A percentile compares a stretch with the other conserved stretches of the same genome.
Conservation (phyloP, 1,140 invertebrate species). For the Zaprionus nigranus region DNA sequence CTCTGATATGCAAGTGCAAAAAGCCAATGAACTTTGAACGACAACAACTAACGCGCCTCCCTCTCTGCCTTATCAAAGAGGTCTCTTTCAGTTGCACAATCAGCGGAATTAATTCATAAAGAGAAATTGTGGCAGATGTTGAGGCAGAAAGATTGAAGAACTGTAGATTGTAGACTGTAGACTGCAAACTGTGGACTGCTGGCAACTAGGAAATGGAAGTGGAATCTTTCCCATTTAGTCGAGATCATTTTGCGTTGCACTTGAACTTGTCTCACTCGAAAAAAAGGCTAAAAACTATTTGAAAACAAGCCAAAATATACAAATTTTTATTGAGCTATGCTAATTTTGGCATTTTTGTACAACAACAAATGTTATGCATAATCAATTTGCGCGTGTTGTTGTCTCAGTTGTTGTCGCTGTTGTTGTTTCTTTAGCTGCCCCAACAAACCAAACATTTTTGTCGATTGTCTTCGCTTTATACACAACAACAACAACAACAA, state of each 20-base stretch:
- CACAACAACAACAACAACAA: background rate
- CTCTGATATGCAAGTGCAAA: constrained; percentile 26
- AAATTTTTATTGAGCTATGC: constrained; percentile 33
- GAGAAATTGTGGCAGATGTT: constrained; percentile 5
- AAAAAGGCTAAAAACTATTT: constrained; percentile 18
- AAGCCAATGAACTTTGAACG: constrained; percentile 41
- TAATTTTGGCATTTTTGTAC: constrained; percentile 62
- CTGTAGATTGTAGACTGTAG: background rate
- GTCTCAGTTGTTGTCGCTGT: background rate
- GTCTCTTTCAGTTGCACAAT: constrained; percentile 33
- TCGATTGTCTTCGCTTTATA: constrained; percentile 18
- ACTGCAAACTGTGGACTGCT: background rate
- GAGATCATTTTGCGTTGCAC: constrained; percentile 17
- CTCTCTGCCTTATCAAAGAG: constrained; percentile 23
- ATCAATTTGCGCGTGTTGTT: constrained; percentile 13
- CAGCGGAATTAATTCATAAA: constrained; percentile 31
- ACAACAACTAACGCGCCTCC: background rate
- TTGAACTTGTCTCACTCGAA: constrained; percentile 51
- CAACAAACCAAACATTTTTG: constrained; percentile 54
- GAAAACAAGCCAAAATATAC: constrained; percentile 4
- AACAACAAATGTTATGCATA: constrained; percentile 44
- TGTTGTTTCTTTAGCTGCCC: constrained; percentile 7
- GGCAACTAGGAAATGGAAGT: background rate
- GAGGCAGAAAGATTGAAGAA: background rate
- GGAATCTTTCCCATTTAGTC: constrained; percentile 22